Evolutionary conservation across 2,797 vertebrate genomes (phyloP).

Genomic region (Coilia nasus): DNA sequence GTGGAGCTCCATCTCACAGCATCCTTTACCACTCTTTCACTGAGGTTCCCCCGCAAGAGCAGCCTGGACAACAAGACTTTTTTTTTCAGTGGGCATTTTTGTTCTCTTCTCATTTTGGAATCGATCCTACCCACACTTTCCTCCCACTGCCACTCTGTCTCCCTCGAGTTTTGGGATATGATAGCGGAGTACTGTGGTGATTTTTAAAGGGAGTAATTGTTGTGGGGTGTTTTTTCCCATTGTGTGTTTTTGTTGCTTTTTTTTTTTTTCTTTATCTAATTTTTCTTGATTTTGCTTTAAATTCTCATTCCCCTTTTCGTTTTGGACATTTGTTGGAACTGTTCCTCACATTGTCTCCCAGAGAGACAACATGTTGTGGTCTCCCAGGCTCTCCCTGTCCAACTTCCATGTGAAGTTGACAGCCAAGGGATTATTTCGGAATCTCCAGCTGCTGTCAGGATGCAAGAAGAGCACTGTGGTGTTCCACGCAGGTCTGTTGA

Average conservation of each 20-base stretch:
- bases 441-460: slow-evolving; percentile 87
- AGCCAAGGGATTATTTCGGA: slow-evolving; percentile 89
- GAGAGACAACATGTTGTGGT: slow-evolving; percentile 84
- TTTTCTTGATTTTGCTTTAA: neutral
- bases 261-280: neutral
- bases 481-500: slow-evolving; percentile 89
- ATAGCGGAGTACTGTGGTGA: neutral
- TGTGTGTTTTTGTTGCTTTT: neutral
- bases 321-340: slow-evolving; percentile 42
- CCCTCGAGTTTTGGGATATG: slow-evolving; percentile 12
- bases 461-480: slow-evolving; percentile 86
- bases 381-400: slow-evolving; percentile 88
- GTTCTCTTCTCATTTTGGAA: neutral
- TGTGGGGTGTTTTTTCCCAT: neutral
- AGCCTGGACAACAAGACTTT: neutral
- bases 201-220: neutral
- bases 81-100: neutral
- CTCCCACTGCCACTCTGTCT: neutral
- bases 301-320: neutral
- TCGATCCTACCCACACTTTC: slow-evolving; percentile 36
- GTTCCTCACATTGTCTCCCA: neutral
- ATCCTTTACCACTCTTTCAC: neutral
- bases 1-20: neutral
- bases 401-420: slow-evolving; percentile 92
- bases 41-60: neutral